Base-by-base conservation (phyloP, 2,888 invertebrate species). In the Platerodrilus igneus region DNA sequence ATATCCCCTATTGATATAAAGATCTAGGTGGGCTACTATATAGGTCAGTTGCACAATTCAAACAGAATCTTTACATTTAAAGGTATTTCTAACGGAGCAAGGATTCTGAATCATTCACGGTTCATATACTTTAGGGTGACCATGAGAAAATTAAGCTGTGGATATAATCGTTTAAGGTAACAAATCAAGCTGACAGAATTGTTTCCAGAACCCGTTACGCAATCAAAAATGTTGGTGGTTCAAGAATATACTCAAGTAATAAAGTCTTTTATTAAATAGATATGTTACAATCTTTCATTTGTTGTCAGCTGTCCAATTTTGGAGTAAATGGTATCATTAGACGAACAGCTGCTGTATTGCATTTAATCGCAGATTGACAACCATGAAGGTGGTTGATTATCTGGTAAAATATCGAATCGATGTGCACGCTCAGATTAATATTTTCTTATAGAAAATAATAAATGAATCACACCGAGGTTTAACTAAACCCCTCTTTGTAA, bases 21-120 rank as follows among this genome's bases (percentile, higher is more conserved):
- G 52, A 51, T 52, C 52, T 52, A 52, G 52, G 51, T 52, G 52
- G 51, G 51, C 45, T 43, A 40, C 45, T 41, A 46, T 48, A 46
- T 51, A 51, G 51, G 49, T 51, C 51, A 51, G 49, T 51, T 51
- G 44, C 47, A n/a, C n/a, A 37, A 51, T 47, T 48, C 44, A 51
- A 51, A 47, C 44, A 46, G 48, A 40, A 48, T 48, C 44, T 51
- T 47, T 51, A 44, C 27, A 40, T 48, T 39, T 36, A 42, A 38
- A 42, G 45, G 42, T 42, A 45, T 44, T 49, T 45, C 45, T 30
- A 50, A 43, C 45, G 43, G 45, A 47, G 45, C 43, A 41, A 43
- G 46, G 42, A 48, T 45, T 48, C 41, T 38, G 40, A 42, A 51
- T 51, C 51, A 45, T 51, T 51, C 44, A 51, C 48, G 51, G 40